phyloP scores from a whole-genome alignment of 92 coral and sea anemone genomes.

The Phenganax subtilis region DNA sequence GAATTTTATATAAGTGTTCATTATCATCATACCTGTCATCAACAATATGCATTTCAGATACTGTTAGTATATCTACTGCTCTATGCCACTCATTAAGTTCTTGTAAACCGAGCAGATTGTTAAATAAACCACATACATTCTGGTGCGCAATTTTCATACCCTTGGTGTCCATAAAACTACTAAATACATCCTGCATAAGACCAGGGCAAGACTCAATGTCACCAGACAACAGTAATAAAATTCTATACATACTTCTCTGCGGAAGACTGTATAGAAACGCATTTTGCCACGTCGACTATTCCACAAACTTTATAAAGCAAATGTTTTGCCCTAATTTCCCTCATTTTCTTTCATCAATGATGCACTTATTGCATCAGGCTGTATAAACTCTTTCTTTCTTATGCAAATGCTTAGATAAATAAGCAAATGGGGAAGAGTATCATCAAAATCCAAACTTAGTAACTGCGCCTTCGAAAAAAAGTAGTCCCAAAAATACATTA shows the following conservation, averaged over 20 bases:
- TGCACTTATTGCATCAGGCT: background rate
- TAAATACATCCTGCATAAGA: background rate
- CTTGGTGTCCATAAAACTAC: slow-evolving; percentile 4
- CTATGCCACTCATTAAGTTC: slow-evolving; percentile 12
- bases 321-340: slow-evolving; percentile 3
- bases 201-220: slow-evolving; percentile 14
- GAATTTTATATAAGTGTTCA: slow-evolving; percentile 1
- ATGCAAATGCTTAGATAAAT: background rate
- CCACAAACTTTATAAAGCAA: slow-evolving; percentile 5
- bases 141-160: slow-evolving; percentile 11
- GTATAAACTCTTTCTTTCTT: background rate
- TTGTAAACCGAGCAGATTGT: slow-evolving; percentile 18
- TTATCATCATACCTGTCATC: slow-evolving; percentile 26
- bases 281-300: slow-evolving; percentile 10
- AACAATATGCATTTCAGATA: slow-evolving; percentile 12
- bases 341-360: background rate
- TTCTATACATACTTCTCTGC: background rate
- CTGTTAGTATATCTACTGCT: background rate
- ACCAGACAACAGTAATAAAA: background rate
- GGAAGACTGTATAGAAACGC: background rate
- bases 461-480: too few relatives aligned
- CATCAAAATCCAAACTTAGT: background rate
- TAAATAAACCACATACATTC: slow-evolving; percentile 9
- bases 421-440: slow-evolving; percentile 3
- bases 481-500: too few relatives aligned